Conservation (phyloP, 2,888 invertebrate genomes). For the Spodoptera littoralis region DNA sequence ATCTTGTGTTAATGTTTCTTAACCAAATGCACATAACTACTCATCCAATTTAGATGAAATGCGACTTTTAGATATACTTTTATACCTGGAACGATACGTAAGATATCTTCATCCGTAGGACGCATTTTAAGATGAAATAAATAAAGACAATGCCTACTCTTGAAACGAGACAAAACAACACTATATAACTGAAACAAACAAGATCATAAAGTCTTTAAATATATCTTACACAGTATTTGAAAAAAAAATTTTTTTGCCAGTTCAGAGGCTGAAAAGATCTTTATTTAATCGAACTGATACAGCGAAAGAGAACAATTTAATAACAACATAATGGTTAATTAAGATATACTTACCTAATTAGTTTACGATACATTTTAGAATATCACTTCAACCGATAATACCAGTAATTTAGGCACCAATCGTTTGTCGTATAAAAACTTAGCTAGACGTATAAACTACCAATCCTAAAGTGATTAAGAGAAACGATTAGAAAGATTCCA, state of each 20-base stretch:
- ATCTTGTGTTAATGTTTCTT: background rate
- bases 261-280: background rate
- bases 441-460: background rate
- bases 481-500: slow-evolving; percentile 26
- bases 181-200: slow-evolving; percentile 10
- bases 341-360: too few relatives aligned
- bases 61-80: background rate
- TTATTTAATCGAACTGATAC: background rate
- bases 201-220: slow-evolving; percentile 20
- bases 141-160: background rate
- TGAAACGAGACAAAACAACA: slow-evolving; percentile 7
- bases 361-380: too few relatives aligned
- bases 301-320: too few relatives aligned
- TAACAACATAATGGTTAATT: too few relatives aligned
- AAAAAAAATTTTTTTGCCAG: slow-evolving; percentile 5
- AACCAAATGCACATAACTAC: too few relatives aligned
- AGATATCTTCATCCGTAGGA: background rate
- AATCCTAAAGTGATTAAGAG: slow-evolving; percentile 6
- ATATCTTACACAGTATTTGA: slow-evolving; percentile 4
- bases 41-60: background rate
- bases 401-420: too few relatives aligned
- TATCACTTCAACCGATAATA: too few relatives aligned
- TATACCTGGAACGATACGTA: background rate
- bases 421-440: too few relatives aligned
- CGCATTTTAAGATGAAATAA: too few relatives aligned